Evolutionary conservation across 1,140 invertebrate species (phyloP), one percentile per base, ranked within the genome.

Genomic region (Diachasmimorpha longicaudata): DNA sequence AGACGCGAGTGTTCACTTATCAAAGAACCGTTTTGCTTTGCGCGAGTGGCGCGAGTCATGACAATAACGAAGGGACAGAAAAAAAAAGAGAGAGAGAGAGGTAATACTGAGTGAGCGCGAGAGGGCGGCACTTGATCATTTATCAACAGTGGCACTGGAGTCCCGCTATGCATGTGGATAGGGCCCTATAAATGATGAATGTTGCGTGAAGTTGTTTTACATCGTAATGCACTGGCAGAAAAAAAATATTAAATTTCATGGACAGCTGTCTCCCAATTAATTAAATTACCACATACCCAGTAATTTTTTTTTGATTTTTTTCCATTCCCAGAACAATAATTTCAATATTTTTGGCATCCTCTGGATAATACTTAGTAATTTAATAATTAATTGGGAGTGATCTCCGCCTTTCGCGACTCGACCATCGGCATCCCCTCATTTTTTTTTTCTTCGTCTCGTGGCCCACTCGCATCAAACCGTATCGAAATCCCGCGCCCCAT

Each of bases 391-490:
- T n/a, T n/a, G n/a, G n/a, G n/a, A n/a, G n/a, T n/a, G n/a, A n/a
- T n/a, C n/a, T n/a, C n/a, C n/a, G n/a, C n/a, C n/a, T n/a, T n/a
- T n/a, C n/a, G n/a, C n/a, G n/a, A n/a, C n/a, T n/a, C n/a, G n/a
- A n/a, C n/a, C 77, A 75, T 80, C 48, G 76, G 75, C n/a, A 71
- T 78, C 74, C 55, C 9, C 58, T 63, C 10, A 25, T 23, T 25
- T 63, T 52, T 52, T 46, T 77, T 52, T 75, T 63, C 69, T 74
- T 52, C 16, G 44, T 74, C 13, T 66, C 46, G 70, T 76, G 55
- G 46, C 31, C 68, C n/a, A 19, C 52, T 16, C 46, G 13, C 58
- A 63, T 42, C 23, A 19, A 36, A n/a, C 42, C 69, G 13, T 69
- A 72, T 36, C 70, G 70, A 58, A 72, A 72, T n/a, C 31, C n/a